Percentiles rank a stretch among this genome's conserved stretches.
Conservation (phyloP, 2,113 vertebrate species). For the Morone saxatilis region DNA sequence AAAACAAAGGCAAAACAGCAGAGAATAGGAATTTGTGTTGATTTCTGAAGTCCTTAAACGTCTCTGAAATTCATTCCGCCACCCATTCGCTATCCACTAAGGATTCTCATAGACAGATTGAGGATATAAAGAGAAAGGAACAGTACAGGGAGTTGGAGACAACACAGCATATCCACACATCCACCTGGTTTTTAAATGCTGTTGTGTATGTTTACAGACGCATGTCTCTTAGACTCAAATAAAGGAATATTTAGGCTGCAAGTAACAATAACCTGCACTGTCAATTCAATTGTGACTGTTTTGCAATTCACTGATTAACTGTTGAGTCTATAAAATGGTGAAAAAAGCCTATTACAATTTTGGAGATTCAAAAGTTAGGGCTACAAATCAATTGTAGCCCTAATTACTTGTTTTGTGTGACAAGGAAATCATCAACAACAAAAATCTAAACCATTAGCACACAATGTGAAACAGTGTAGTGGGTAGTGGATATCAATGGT, state of each 20-base stretch:
- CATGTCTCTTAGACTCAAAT: background rate
- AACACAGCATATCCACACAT: background rate
- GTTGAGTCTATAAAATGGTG: background rate
- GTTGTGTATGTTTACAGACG: background rate
- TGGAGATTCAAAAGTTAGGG: background rate
- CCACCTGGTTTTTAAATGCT: background rate
- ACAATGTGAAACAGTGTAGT: background rate
- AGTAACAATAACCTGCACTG: background rate
- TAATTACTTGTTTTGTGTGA: too few relatives aligned
- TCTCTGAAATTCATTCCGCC: background rate
- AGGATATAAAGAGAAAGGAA: background rate
- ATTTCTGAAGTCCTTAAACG: slow-evolving; percentile 15
- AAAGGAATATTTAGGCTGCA: background rate
- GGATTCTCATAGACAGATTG: background rate
- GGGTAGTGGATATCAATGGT: background rate
- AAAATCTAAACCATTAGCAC: too few relatives aligned
- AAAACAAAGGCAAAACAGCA: background rate
- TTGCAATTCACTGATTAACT: background rate
- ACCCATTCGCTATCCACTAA: background rate
- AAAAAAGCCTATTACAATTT: background rate
- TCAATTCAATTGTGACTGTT: background rate
- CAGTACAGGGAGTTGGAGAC: background rate
- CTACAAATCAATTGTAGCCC: too few relatives aligned
- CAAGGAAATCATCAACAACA: too few relatives aligned
- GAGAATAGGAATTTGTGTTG: slow-evolving; percentile 6